These are phyloP conservation scores for Corvus moneduloides DNA, from an alignment of 2,113 vertebrate genomes.

Conservation along the genomic window DNA sequence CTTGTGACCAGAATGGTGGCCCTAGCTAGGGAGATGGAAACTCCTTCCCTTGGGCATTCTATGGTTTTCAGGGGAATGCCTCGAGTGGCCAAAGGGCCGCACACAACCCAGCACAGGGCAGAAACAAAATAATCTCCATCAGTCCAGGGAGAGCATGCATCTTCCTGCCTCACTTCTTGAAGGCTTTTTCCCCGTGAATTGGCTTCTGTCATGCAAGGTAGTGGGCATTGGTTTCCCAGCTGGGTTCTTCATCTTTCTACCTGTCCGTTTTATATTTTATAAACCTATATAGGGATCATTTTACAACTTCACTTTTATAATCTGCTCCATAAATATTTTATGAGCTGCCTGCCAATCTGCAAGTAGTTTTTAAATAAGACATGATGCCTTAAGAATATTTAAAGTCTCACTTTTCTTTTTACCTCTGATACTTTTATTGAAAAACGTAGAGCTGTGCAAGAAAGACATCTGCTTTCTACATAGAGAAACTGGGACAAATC, in stretches of 20 bases:
- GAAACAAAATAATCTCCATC: background rate
- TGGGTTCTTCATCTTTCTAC: constrained; percentile 36
- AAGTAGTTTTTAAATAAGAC: constrained; percentile 61
- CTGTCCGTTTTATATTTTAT: constrained; percentile 52
- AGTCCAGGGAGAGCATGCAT: background rate
- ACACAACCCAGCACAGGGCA: background rate
- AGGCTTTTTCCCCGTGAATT: background rate
- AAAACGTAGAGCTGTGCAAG: constrained; percentile 6
- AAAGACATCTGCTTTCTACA: constrained; percentile 16
- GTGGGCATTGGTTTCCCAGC: background rate
- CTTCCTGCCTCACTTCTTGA: background rate
- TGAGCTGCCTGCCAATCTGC: constrained; percentile 42
- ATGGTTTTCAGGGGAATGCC: background rate
- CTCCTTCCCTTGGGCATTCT: background rate
- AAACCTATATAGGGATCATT: constrained; percentile 53
- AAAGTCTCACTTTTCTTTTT: constrained; percentile 19
- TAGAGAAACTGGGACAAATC: constrained; percentile 10
- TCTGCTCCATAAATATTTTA: constrained; percentile 60
- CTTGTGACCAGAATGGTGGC: background rate
- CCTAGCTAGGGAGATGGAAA: background rate
- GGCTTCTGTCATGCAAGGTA: background rate
- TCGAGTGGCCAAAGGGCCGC: rapidly evolving
- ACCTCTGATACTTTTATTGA: constrained; percentile 20
- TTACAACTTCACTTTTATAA: constrained; percentile 64
- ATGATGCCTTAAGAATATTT: constrained; percentile 60